These are phyloP conservation scores for Hydrotaea diabolus DNA, from an alignment of 2,888 invertebrate species.

Conservation along the genomic window DNA sequence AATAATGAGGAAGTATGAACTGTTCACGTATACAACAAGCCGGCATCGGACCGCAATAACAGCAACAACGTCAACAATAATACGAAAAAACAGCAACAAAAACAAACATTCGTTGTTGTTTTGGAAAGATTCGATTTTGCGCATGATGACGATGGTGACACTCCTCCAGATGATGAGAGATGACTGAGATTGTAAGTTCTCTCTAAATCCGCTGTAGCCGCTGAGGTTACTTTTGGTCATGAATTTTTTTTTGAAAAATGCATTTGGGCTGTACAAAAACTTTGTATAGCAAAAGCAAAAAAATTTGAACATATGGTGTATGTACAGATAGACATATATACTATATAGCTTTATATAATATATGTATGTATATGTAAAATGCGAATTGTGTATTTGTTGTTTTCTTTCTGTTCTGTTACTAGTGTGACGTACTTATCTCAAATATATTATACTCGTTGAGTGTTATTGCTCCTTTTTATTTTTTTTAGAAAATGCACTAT, in stretches of 20 bases:
- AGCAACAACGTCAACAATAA: neutral
- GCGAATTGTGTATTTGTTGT: too few species aligned
- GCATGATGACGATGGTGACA: conserved; percentile 45
- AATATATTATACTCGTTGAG: neutral
- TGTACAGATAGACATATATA: conserved; percentile 5
- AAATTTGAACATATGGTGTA: conserved; percentile 19
- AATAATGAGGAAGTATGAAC: conserved; percentile 3
- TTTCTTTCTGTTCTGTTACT: conserved; percentile 9
- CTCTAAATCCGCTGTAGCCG: neutral
- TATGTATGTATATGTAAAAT: neutral
- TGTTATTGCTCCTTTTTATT: conserved; percentile 1
- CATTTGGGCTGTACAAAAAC: neutral
- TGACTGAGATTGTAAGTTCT: neutral
- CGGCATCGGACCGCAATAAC: conserved; percentile 21
- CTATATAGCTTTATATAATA: neutral
- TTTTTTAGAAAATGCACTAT: neutral
- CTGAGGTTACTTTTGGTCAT: neutral
- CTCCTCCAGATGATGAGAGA: conserved; percentile 29
- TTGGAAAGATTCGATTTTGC: conserved; percentile 54
- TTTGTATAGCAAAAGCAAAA: neutral
- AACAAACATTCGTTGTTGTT: neutral
- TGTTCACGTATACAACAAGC: conserved; percentile 17
- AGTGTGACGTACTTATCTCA: conserved; percentile 5
- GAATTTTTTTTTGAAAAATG: conserved; percentile 20
- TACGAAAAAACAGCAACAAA: neutral